Evolutionary conservation across 2,888 invertebrate species (phyloP).

Genomic region (Steromphala cineraria): DNA sequence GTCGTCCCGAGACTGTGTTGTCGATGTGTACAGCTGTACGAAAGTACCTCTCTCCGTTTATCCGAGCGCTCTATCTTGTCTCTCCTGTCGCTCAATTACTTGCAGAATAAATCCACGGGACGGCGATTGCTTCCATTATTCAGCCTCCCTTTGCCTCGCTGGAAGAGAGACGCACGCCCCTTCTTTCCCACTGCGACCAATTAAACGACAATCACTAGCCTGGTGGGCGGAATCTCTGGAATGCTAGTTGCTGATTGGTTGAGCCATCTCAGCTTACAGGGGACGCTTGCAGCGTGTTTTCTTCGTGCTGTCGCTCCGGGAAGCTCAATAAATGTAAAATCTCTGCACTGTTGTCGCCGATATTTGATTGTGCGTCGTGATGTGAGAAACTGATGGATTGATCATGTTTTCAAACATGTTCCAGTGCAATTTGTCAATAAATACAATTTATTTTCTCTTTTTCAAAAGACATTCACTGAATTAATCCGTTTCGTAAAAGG

Average conservation of each 20-base stretch:
- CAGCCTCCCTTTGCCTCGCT: background rate
- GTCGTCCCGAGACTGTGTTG: background rate
- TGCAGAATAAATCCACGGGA: slow-evolving; percentile 14
- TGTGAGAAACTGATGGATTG: background rate
- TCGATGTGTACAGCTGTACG: background rate
- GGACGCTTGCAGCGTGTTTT: no score
- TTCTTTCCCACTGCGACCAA: slow-evolving; percentile 12
- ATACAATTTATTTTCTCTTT: no score
- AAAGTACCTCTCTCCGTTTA: background rate
- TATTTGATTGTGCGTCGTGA: background rate
- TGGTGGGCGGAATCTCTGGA: slow-evolving; percentile 21
- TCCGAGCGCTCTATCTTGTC: background rate
- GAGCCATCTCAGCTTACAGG: background rate
- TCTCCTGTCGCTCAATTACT: background rate
- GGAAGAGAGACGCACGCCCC: slow-evolving; percentile 10
- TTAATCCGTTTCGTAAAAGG: no score
- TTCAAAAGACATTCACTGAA: no score
- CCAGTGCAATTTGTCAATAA: background rate
- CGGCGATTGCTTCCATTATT: slow-evolving; percentile 11
- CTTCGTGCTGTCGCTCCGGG: background rate
- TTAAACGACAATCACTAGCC: slow-evolving; percentile 23
- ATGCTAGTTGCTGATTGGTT: slow-evolving; percentile 16
- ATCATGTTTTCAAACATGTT: background rate
- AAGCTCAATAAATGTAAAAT: slow-evolving; percentile 14
- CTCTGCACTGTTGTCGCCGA: background rate